Conservation (phyloP, 2,888 invertebrate genomes). For the Mamestra brassicae region DNA sequence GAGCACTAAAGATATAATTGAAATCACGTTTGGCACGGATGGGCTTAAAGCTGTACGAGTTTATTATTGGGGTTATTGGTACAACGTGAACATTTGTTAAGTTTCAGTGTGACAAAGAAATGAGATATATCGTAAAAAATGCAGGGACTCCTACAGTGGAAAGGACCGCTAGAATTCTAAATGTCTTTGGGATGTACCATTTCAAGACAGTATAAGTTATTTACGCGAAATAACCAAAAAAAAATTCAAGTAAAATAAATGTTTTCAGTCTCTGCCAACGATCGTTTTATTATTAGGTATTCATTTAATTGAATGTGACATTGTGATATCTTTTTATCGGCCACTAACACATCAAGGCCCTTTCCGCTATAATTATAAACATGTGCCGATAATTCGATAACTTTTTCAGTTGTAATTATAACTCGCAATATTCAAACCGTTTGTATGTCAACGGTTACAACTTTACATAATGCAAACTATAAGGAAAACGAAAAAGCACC, state of each 20-base stretch:
- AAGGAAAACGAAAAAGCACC: slow-evolving; percentile 43
- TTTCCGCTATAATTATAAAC: slow-evolving; percentile 33
- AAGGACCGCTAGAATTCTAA: not conserved
- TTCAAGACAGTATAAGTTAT: too few relatives aligned
- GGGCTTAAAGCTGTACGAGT: slow-evolving; percentile 1
- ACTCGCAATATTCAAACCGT: slow-evolving; percentile 18
- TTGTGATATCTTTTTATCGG: slow-evolving; percentile 46
- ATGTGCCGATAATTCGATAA: slow-evolving; percentile 11
- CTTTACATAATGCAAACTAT: slow-evolving; percentile 49
- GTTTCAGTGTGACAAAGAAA: not conserved
- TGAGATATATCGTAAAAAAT: not conserved
- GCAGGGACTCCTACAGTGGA: not conserved
- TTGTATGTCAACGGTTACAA: slow-evolving; percentile 5
- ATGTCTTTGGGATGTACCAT: too few relatives aligned
- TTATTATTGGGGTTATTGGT: slow-evolving; percentile 47
- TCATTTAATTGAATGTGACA: slow-evolving; percentile 12
- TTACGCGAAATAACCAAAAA: too few relatives aligned
- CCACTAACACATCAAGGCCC: slow-evolving; percentile 31
- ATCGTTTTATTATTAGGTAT: not conserved
- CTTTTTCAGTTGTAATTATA: slow-evolving; percentile 25
- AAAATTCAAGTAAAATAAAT: too few relatives aligned
- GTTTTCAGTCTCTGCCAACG: not conserved
- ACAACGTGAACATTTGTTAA: slow-evolving; percentile 23
- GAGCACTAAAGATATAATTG: slow-evolving; percentile 48
- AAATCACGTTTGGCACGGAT: slow-evolving; percentile 50